Evolutionary conservation across 2,797 vertebrate species (phyloP).

Genomic region (Cynopterus sphinx): DNA sequence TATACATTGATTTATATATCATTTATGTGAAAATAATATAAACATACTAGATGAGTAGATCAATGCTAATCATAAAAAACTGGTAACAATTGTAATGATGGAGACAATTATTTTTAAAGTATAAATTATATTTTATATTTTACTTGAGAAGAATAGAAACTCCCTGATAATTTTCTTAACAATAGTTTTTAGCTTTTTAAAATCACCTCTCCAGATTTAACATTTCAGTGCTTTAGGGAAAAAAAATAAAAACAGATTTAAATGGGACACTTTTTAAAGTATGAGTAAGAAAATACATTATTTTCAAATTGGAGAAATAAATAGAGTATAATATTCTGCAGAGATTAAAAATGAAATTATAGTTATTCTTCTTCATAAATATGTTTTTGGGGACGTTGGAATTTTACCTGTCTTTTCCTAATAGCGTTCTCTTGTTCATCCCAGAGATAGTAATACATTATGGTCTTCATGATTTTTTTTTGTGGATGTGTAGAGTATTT

Average conservation of each 20-base stretch:
- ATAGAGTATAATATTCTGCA: not conserved
- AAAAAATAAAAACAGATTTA: not conserved
- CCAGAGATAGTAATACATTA: not conserved
- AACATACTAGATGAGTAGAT: constrained; percentile 1
- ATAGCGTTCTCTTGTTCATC: not conserved
- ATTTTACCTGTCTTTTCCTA: not conserved
- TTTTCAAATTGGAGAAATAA: not conserved
- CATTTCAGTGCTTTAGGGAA: not conserved
- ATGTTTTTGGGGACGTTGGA: not conserved
- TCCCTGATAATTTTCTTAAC: not conserved
- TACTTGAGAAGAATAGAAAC: not conserved
- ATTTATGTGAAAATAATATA: not conserved
- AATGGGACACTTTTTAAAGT: not conserved
- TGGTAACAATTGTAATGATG: not conserved
- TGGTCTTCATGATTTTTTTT: not conserved
- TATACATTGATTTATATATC: not conserved
- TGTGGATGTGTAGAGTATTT: not conserved
- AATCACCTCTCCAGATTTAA: not conserved
- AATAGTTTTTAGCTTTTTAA: not conserved
- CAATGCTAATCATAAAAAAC: not conserved
- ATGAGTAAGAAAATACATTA: not conserved
- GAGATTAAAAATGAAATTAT: not conserved
- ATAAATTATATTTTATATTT: not conserved
- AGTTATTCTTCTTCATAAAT: not conserved
- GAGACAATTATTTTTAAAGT: not conserved